Evolutionary conservation across 2,113 vertebrate genomes (phyloP), one percentile per base, ranked within the genome.

Genomic region (Triplophysa rosa): DNA sequence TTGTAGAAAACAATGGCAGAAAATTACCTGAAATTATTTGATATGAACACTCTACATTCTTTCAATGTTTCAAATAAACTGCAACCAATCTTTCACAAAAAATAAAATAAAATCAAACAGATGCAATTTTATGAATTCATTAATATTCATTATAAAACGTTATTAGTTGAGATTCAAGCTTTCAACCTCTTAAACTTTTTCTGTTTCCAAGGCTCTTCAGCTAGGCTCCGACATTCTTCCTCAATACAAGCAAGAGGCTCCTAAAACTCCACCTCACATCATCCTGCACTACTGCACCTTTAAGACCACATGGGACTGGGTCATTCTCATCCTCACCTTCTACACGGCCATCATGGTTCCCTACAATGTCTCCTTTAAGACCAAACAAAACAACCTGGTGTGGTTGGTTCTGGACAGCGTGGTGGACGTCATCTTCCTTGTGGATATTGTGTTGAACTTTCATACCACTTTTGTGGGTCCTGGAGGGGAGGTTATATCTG

Each of bases 291-390:
- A 99, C 80, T 99, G 97, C 91, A 94, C 96, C 92, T 99, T 99
- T 88, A 99, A 99, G 90, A 98, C 97, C 86, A 98, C 97, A 5
- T 99, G 97, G 97, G 97, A 99, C 92, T 99, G 97, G 97, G 94
- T 99, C 89, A 99, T 99, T 91, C 93, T 99, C 89, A 98, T 99
- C 87, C 94, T 99, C 80, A 99, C 97, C 85, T 99, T 99, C 93
- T 99, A 99, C 90, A 99, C 97, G 6, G 97, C 97, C 89, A 99
- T 99, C 88, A 98, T 99, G 97, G 97, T 99, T 85, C 97, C 97
- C 80, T 99, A 98, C 33, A 98, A 98, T 0, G 97, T 99, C 80
- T 99, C 97, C 82, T 99, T 99, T 87, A 97, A 95, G 90, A 98
- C 95, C 1, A 96, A 96, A 83, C 97, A 98, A 82, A 98, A 96